Evolutionary conservation across 1,140 invertebrate genomes (phyloP).

Genomic region (Bombus confusus): DNA sequence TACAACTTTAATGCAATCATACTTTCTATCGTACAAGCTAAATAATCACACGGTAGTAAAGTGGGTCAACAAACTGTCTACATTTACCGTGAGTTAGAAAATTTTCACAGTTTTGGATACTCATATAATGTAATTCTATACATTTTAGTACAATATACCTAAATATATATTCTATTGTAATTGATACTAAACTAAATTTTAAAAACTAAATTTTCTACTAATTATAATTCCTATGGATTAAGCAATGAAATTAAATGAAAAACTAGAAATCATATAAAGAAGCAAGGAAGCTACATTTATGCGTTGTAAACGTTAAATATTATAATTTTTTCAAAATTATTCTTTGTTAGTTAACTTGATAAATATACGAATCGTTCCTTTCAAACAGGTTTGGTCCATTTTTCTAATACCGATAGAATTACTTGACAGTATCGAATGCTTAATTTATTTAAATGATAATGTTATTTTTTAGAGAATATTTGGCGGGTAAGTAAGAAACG

Average conservation of each 20-base stretch:
- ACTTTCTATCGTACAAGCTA: conserved; percentile 10
- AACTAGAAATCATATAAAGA: neutral
- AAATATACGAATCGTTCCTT: neutral
- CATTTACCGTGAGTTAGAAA: neutral
- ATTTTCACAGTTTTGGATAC: neutral
- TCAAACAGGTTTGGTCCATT: neutral
- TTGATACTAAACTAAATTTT: neutral
- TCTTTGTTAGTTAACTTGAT: neutral
- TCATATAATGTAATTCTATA: neutral
- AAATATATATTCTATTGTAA: neutral
- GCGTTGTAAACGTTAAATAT: neutral
- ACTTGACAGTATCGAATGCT: neutral
- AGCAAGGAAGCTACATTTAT: no score
- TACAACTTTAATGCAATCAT: conserved; percentile 4
- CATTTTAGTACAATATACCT: neutral
- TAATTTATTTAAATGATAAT: neutral
- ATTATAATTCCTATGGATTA: neutral
- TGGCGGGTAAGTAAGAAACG: neutral
- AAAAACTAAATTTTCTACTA: neutral
- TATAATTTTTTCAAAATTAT: neutral
- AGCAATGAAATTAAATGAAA: neutral
- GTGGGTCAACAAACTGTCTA: conserved; percentile 10
- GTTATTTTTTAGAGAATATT: neutral
- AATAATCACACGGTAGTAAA: conserved; percentile 1
- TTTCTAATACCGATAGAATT: neutral